Percentiles rank a stretch among this genome's conserved stretches.
These are phyloP conservation scores for Hexactinellida sp. DNA, from an alignment of 37 sponge, comb jelly and placozoan genomes.

Conservation along the genomic window DNA sequence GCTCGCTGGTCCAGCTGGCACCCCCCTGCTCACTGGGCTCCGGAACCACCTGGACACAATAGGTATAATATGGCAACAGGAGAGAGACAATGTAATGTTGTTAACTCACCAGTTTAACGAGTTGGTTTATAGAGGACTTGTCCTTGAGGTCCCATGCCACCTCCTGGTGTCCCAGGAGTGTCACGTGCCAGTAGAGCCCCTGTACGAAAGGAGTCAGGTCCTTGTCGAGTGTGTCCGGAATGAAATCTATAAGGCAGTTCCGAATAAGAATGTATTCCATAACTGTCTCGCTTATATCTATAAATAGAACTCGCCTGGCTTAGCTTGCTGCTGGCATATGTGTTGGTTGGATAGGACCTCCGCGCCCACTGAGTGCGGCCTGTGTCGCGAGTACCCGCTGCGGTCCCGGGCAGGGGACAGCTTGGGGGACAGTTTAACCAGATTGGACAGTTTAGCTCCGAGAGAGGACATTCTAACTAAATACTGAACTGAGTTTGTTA, in stretches of 20 bases:
- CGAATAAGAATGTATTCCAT: not conserved
- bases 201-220: slow-evolving; percentile 71
- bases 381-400: not conserved
- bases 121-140: slow-evolving; percentile 27
- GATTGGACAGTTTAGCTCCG: not conserved
- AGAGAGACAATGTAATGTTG: not conserved
- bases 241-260: not conserved
- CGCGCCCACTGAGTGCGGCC: not conserved
- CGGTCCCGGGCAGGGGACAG: not conserved
- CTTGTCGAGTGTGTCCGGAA: slow-evolving; percentile 29
- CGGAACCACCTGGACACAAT: not conserved
- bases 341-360: not conserved
- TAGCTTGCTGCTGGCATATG: not conserved
- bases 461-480: not conserved
- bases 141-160: not conserved
- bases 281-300: not conserved
- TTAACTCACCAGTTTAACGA: not conserved
- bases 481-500: no score
- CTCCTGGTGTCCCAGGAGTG: not conserved
- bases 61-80: not conserved
- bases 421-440: not conserved
- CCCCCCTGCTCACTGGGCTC: slow-evolving; percentile 24
- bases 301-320: not conserved
- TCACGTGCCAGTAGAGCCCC: slow-evolving; percentile 50
- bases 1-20: slow-evolving; percentile 46